Base-by-base conservation (phyloP, 2,888 invertebrate genomes). In the Panopea generosa region DNA sequence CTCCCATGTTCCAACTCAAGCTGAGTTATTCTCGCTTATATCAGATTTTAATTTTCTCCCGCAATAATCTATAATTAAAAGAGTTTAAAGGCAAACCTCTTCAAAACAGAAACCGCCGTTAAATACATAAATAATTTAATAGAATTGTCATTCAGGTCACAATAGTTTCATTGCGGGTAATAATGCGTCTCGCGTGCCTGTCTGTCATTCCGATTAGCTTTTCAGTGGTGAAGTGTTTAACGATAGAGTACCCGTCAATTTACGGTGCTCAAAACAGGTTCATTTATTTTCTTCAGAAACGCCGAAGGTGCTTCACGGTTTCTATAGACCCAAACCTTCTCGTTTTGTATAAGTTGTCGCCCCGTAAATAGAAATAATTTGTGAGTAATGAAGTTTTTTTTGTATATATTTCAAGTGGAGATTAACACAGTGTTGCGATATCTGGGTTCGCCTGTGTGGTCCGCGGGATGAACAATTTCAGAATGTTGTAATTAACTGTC, bases 41-140 rank as follows among this genome's bases (percentile, higher is more conserved):
- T 61, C 49, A 22, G 50, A 22, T 14, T 67, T 57, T 59, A 67
- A 59, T 67, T 57, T 57, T 45, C 57, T 67, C n/a, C 18, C 22
- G 40, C 20, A 59, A 57, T 45, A 33, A 67, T 47, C 57, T 26
- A 45, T 59, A 47, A 57, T 67, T 67, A 55, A 53, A 67, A 22
- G 11, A 43, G 45, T 59, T 66, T 57, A 57, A 18, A n/a, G 47
- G 50, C 52, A 67, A 67, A 67, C 59, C 56, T 40, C 16, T n/a
- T 53, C 26, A 38, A 50, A 67, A 45, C 38, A 50, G 20, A 38
- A 52, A 20, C 40, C 52, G 63, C 26, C 29, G 40, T n/a, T 27
- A 26, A 18, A 33, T 24, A 38, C n/a, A 43, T 65, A 65, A 53
- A 65, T 65, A 62, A 62, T 65, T 38, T 4, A 65, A 45, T 26